A percentile compares a stretch with the other conserved stretches of the same genome.
These are phyloP conservation scores for Cirrhinus mrigala DNA, from an alignment of 2,797 vertebrate species.

Conservation along the genomic window DNA sequence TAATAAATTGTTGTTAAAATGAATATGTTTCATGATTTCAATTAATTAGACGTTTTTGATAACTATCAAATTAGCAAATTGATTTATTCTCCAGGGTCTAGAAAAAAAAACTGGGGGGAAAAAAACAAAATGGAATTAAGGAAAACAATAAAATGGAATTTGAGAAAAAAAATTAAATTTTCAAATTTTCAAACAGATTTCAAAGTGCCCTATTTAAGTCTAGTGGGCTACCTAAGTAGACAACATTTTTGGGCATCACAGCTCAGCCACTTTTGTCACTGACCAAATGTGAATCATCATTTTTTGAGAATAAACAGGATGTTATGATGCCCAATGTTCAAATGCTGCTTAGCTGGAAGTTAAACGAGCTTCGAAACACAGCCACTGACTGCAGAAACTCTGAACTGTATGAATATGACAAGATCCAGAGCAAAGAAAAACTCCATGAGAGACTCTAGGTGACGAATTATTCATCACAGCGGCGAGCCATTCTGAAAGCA, in stretches of 20 bases:
- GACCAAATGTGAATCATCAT: slow-evolving; percentile 1
- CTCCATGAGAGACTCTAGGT: slow-evolving; percentile 32
- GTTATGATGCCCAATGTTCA: not conserved
- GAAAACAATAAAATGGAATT: no score
- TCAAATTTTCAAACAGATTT: not conserved
- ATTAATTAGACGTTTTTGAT: not conserved
- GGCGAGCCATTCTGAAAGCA: slow-evolving; percentile 49
- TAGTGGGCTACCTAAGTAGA: not conserved
- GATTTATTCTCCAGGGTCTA: not conserved
- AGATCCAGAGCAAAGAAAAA: slow-evolving; percentile 50
- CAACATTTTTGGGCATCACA: not conserved
- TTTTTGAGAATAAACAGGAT: not conserved
- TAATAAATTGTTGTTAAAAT: not conserved
- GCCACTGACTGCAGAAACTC: slow-evolving; percentile 4
- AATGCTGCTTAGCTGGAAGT: not conserved
- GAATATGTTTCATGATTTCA: not conserved
- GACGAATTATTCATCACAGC: slow-evolving; percentile 61
- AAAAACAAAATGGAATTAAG: not conserved
- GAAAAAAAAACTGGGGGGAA: not conserved
- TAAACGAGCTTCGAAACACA: slow-evolving; percentile 8
- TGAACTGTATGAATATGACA: slow-evolving; percentile 47
- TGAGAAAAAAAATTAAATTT: no score
- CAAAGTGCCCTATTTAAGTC: not conserved
- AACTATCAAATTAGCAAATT: not conserved
- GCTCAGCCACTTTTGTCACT: not conserved